Conservation (phyloP, 2,797 vertebrate species). For the Tenualosa ilisha region DNA sequence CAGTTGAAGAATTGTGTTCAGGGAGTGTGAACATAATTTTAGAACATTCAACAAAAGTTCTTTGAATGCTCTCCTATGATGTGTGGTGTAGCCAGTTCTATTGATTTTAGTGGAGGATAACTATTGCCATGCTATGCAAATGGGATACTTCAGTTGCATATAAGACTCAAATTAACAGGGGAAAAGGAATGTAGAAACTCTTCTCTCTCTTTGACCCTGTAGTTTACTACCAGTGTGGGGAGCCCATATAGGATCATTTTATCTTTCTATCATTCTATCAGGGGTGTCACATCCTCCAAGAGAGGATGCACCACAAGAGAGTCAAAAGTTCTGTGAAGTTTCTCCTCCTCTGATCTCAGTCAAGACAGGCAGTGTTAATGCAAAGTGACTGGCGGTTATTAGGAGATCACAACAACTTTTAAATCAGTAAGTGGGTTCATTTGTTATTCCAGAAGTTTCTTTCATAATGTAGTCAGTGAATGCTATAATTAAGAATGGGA, state of each 20-base stretch:
- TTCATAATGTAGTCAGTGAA: constrained; percentile 16
- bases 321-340: neutral
- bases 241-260: neutral
- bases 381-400: constrained; percentile 14
- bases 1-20: too few relatives aligned
- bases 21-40: too few relatives aligned
- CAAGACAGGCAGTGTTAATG: neutral
- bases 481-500: neutral
- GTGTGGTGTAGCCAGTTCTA: too few relatives aligned
- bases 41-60: too few relatives aligned
- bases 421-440: constrained; percentile 13
- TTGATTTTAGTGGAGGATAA: too few relatives aligned
- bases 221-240: neutral
- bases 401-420: constrained; percentile 24
- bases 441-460: constrained; percentile 20
- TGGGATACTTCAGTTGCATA: too few relatives aligned
- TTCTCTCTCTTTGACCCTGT: neutral
- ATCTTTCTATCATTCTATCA: neutral
- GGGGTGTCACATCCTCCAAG: neutral
- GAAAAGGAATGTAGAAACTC: neutral
- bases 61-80: too few relatives aligned
- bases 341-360: neutral
- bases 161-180: too few relatives aligned
- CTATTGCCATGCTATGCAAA: too few relatives aligned
- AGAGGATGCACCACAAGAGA: neutral